phyloP scores from a whole-genome alignment of 2,888 invertebrate species.

The Phanerotoma sp. region DNA sequence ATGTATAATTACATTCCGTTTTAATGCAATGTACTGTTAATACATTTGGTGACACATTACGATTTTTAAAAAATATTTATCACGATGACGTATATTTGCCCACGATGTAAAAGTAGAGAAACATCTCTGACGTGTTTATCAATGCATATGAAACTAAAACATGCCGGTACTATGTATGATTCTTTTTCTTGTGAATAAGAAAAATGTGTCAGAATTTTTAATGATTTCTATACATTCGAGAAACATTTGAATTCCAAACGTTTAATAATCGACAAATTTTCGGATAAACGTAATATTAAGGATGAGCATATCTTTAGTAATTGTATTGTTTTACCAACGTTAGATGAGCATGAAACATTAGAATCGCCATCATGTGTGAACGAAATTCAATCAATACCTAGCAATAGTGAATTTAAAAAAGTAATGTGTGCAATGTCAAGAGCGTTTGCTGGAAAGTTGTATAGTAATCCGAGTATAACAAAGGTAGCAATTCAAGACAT shows the following conservation, averaged over 20 bases:
- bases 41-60: background rate
- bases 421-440: background rate
- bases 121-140: background rate
- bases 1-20: no score
- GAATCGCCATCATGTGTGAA: no score
- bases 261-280: background rate
- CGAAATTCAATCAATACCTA: no score
- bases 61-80: background rate
- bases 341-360: no score
- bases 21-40: no score
- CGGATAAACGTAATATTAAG: background rate
- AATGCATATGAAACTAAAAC: slow-evolving; percentile 8
- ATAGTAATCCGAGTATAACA: slow-evolving; percentile 8
- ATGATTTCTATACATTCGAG: slow-evolving; percentile 7
- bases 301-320: background rate
- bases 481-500: slow-evolving; percentile 10
- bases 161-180: slow-evolving; percentile 5
- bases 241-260: slow-evolving; percentile 8
- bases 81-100: slow-evolving; percentile 12
- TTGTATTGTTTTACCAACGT: no score
- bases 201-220: slow-evolving; percentile 6
- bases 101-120: slow-evolving; percentile 2
- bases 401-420: background rate
- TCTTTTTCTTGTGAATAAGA: background rate
- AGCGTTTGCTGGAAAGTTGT: slow-evolving; percentile 2